Conservation (phyloP, 2,113 vertebrate genomes). For the Donacobius atricapilla region DNA sequence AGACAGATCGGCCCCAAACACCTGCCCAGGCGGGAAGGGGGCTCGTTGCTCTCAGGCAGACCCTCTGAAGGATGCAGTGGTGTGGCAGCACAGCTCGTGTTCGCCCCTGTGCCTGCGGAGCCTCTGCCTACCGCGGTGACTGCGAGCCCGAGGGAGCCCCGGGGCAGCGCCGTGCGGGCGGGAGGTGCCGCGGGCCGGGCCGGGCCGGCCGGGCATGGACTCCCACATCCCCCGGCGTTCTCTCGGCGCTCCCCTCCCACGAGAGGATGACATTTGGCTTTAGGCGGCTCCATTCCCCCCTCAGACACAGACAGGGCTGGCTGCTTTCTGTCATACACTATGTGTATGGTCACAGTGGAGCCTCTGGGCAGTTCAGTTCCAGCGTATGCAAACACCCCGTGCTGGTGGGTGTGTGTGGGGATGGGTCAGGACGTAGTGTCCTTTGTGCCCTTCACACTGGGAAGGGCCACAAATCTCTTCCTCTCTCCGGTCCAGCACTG, state of each 20-base stretch:
- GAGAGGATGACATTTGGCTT: background rate
- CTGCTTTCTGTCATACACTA: background rate
- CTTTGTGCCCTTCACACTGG: background rate
- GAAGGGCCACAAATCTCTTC: background rate
- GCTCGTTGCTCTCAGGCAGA: background rate
- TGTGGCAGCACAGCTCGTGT: background rate
- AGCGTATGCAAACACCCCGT: rapidly evolving
- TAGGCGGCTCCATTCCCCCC: background rate
- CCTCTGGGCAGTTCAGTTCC: background rate
- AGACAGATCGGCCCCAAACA: background rate
- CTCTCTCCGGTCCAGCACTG: rapidly evolving
- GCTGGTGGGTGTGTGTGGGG: background rate
- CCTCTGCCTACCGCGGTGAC: background rate
- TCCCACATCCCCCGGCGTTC: background rate
- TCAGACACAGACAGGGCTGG: background rate
- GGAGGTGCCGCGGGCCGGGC: rapidly evolving
- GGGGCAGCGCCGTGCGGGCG: background rate
- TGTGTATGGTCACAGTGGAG: rapidly evolving
- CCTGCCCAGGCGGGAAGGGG: background rate
- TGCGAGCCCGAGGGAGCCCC: background rate
- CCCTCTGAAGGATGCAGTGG: rapidly evolving
- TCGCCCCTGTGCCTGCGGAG: rapidly evolving
- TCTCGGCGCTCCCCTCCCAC: background rate
- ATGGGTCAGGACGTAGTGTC: background rate
- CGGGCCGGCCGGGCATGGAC: rapidly evolving